phyloP scores from a whole-genome alignment of 2,888 invertebrate species.

The Nomada lathburiana region DNA sequence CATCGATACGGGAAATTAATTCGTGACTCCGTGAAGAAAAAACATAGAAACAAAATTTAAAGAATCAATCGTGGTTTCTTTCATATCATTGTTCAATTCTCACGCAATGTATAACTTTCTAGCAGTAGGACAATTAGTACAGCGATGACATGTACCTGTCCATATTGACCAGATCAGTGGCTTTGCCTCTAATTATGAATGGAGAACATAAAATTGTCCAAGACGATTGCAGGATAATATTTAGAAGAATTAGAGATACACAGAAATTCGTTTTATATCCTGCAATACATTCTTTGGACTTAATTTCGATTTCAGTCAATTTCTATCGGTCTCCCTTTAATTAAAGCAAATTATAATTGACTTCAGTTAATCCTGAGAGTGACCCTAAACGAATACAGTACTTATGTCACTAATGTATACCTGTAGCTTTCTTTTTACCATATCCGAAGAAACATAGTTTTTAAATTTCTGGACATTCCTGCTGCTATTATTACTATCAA shows the following conservation, averaged over 20 bases:
- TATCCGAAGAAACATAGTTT: neutral
- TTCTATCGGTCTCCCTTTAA: neutral
- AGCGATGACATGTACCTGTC: conserved; percentile 80
- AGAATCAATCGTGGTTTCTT: neutral
- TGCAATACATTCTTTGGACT: conserved; percentile 1
- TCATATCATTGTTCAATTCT: conserved; percentile 15
- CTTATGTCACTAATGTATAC: neutral
- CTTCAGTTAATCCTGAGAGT: conserved; percentile 17
- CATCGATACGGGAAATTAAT: neutral
- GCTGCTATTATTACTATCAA: neutral
- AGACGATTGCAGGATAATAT: neutral
- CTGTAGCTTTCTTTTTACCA: too few relatives aligned
- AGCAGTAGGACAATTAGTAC: conserved; percentile 76
- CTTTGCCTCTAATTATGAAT: conserved; percentile 70
- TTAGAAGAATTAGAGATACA: neutral
- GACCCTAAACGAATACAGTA: neutral
- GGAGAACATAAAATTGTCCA: conserved; percentile 3
- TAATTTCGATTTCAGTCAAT: conserved; percentile 25
- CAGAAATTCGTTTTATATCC: conserved; percentile 2
- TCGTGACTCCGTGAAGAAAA: neutral
- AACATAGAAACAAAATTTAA: neutral
- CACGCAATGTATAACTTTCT: conserved; percentile 40
- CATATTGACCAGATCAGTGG: conserved; percentile 76
- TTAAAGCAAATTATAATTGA: neutral
- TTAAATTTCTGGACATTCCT: neutral